A percentile compares a stretch with the other conserved stretches of the same genome.
Evolutionary conservation across 2,113 vertebrate genomes (phyloP).

Genomic region (Raja brachyura): DNA sequence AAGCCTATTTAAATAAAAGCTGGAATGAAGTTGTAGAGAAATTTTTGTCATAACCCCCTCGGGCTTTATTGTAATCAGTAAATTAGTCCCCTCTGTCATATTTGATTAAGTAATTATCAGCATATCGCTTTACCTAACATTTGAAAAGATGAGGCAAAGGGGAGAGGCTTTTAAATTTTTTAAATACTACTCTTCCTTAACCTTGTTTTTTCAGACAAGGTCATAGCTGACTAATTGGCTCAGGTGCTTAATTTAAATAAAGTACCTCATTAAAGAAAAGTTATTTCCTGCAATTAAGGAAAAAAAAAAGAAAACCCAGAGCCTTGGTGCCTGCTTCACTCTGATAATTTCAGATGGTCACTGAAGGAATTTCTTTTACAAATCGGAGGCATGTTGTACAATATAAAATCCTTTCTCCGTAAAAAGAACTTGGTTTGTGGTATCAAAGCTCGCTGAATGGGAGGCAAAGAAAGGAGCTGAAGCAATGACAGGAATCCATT

Average conservation of each 20-base stretch:
- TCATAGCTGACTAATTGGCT: constrained; percentile 37
- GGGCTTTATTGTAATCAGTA: constrained; percentile 43
- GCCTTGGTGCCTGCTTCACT: neutral
- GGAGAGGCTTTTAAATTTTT: constrained; percentile 37
- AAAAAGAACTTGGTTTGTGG: constrained; percentile 23
- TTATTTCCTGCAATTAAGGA: constrained; percentile 35
- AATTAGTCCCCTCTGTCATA: constrained; percentile 47
- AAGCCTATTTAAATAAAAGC: constrained; percentile 43
- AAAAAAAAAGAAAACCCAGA: constrained; percentile 3
- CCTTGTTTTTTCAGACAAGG: constrained; percentile 36
- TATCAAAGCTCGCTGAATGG: constrained; percentile 34
- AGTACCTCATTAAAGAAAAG: constrained; percentile 37
- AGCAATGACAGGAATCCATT: constrained; percentile 91
- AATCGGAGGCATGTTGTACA: constrained; percentile 6
- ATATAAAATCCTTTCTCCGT: constrained; percentile 25
- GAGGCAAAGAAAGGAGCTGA: constrained; percentile 62
- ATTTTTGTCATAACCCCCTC: constrained; percentile 37
- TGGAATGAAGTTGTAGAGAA: constrained; percentile 37
- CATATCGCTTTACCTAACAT: constrained; percentile 37
- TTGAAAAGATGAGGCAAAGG: constrained; percentile 38
- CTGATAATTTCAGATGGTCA: constrained; percentile 24
- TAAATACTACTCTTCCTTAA: constrained; percentile 30
- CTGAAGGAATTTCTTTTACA: constrained; percentile 36
- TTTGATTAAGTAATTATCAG: constrained; percentile 49
- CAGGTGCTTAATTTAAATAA: constrained; percentile 38